phyloP scores from a whole-genome alignment of 2,888 invertebrate genomes.

The Cyrtodaria siliqua region DNA sequence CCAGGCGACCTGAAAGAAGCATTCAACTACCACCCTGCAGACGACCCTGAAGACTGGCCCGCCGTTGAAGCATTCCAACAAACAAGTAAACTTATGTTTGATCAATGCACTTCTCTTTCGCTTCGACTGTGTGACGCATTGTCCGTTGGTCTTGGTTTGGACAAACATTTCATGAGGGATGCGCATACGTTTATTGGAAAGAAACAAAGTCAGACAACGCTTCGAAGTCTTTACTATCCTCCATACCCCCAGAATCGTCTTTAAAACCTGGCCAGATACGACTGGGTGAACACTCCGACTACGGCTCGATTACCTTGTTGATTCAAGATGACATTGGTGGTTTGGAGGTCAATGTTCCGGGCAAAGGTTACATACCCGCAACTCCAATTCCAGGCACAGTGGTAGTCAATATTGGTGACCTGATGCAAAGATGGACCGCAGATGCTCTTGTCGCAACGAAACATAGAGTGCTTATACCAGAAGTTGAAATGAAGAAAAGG shows the following conservation, averaged over 20 bases:
- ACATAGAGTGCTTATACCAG: conserved; percentile 70
- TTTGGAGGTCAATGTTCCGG: conserved; percentile 59
- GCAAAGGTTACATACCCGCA: conserved; percentile 91
- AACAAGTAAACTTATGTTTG: conserved; percentile 14
- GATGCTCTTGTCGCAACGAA: conserved; percentile 90
- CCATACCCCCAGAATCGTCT: conserved; percentile 18
- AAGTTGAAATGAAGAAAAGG: conserved; percentile 35
- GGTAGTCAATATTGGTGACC: conserved; percentile 91
- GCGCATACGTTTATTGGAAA: conserved; percentile 26
- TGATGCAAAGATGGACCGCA: conserved; percentile 92
- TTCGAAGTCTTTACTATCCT: conserved; percentile 42
- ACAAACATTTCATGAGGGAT: conserved; percentile 13
- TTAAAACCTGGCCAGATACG: conserved; percentile 68
- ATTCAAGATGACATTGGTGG: conserved; percentile 73
- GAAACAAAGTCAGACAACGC: conserved; percentile 15
- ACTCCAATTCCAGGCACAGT: conserved; percentile 92
- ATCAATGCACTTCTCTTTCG: conserved; percentile 22
- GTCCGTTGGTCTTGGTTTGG: conserved; percentile 31
- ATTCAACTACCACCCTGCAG: conserved; percentile 35
- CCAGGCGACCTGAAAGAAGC: conserved; percentile 34
- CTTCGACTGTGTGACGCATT: conserved; percentile 30
- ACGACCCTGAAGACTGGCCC: conserved; percentile 31
- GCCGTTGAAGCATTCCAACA: conserved; percentile 40
- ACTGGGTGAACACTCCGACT: conserved; percentile 74
- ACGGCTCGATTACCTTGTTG: conserved; percentile 67